A percentile compares a stretch with the other conserved stretches of the same genome.
phyloP scores from a whole-genome alignment of 2,797 vertebrate genomes.

The Borostomias antarcticus region DNA sequence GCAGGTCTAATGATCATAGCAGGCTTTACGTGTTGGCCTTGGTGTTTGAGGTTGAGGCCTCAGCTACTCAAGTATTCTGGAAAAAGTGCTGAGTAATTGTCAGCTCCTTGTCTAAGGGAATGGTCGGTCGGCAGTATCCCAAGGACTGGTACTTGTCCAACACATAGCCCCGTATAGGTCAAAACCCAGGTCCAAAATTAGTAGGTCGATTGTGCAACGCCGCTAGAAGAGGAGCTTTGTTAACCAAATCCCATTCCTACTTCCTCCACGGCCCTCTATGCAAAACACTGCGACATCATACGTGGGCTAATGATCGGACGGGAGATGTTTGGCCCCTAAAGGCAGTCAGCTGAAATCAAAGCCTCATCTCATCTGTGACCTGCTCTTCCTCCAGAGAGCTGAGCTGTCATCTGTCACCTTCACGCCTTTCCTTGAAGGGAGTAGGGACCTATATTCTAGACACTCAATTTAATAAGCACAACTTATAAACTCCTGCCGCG shows the following conservation, averaged over 20 bases:
- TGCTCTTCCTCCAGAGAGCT: neutral
- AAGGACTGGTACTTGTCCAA: neutral
- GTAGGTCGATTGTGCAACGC: too few relatives aligned
- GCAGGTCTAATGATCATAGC: neutral
- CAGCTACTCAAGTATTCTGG: too few relatives aligned
- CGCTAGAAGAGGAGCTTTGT: conserved; percentile 32
- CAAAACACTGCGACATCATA: conserved; percentile 28
- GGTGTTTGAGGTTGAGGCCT: too few relatives aligned
- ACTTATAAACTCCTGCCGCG: too few relatives aligned
- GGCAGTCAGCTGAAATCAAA: neutral
- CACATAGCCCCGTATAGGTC: neutral
- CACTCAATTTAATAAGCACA: too few relatives aligned
- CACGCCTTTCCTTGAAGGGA: too few relatives aligned
- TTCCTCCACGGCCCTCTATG: conserved; percentile 31
- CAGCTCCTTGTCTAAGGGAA: neutral
- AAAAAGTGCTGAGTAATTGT: too few relatives aligned
- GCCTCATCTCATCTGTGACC: neutral
- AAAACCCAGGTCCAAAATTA: too few relatives aligned
- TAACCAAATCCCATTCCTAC: conserved; percentile 23
- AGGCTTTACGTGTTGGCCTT: too few relatives aligned
- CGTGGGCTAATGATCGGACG: neutral
- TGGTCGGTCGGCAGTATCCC: neutral
- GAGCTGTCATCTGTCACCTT: too few relatives aligned
- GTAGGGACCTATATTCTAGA: too few relatives aligned
- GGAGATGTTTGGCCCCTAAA: neutral